These are phyloP conservation scores for Andrena haemorrhoa DNA, from an alignment of 2,888 invertebrate genomes.

Conservation along the genomic window DNA sequence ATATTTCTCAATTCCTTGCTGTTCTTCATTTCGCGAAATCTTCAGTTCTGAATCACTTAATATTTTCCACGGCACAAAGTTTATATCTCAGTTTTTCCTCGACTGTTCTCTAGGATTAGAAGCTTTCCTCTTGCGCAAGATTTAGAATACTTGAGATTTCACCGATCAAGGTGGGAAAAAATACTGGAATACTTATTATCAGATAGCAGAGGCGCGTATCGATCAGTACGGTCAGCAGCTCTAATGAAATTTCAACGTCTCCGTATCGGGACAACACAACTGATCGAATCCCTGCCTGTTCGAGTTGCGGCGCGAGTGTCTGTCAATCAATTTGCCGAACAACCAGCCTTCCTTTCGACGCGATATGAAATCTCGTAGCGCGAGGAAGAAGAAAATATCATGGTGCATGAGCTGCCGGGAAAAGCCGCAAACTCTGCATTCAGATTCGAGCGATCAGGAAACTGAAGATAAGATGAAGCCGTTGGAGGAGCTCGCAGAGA, in stretches of 20 bases:
- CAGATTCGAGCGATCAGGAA: slow-evolving; percentile 68
- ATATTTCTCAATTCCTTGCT: not conserved
- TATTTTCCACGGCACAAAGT: not conserved
- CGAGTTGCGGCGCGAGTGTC: not conserved
- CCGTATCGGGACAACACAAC: not conserved
- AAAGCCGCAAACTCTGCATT: slow-evolving; percentile 66
- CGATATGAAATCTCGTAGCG: slow-evolving; percentile 43
- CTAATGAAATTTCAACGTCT: slow-evolving; percentile 30
- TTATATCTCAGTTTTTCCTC: not conserved
- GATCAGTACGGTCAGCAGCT: slow-evolving; percentile 27
- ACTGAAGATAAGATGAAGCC: slow-evolving; percentile 11
- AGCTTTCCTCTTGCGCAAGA: not conserved
- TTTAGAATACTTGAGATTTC: not conserved
- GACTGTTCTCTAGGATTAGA: not conserved
- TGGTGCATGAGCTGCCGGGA: slow-evolving; percentile 56
- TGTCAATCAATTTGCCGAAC: not conserved
- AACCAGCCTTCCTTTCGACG: slow-evolving; percentile 9
- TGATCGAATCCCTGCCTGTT: not conserved
- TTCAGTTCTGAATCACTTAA: not conserved
- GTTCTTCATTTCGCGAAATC: not conserved
- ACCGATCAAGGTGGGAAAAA: not conserved
- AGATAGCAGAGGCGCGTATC: slow-evolving; percentile 51
- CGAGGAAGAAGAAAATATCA: slow-evolving; percentile 33
- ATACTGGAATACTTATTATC: slow-evolving; percentile 47
- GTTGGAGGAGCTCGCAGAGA: slow-evolving; percentile 9